Conservation (phyloP, 2,113 vertebrate species). For the Brienomyrus brachyistius region DNA sequence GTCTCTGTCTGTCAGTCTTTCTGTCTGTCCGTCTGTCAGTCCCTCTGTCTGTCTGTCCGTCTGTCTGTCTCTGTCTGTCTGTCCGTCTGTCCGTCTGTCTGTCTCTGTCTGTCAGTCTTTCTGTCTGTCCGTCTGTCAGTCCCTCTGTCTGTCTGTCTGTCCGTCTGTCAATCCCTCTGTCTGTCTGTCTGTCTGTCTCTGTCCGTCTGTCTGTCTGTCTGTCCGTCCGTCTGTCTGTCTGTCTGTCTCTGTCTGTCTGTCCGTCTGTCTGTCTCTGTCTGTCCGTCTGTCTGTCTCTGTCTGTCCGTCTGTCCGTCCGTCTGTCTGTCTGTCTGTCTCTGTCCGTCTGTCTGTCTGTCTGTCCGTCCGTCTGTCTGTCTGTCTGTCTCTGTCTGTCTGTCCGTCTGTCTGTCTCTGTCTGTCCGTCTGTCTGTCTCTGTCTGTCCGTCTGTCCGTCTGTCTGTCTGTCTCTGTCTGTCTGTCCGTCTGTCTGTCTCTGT, state of each 20-base stretch:
- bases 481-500: not conserved
- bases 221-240: not conserved
- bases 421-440: not conserved
- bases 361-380: not conserved
- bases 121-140: not conserved
- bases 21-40: not conserved
- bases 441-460: not conserved
- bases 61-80: not conserved
- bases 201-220: not conserved
- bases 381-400: not conserved
- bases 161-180: no score
- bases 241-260: not conserved
- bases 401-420: not conserved
- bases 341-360: not conserved
- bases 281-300: not conserved
- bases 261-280: not conserved
- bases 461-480: not conserved
- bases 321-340: not conserved
- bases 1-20: no score
- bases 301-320: not conserved
- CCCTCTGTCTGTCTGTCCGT: not conserved
- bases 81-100: no score
- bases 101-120: no score
- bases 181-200: not conserved
- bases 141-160: no score